phyloP scores from a whole-genome alignment of 1,140 invertebrate species.

The Ceratina australensis region DNA sequence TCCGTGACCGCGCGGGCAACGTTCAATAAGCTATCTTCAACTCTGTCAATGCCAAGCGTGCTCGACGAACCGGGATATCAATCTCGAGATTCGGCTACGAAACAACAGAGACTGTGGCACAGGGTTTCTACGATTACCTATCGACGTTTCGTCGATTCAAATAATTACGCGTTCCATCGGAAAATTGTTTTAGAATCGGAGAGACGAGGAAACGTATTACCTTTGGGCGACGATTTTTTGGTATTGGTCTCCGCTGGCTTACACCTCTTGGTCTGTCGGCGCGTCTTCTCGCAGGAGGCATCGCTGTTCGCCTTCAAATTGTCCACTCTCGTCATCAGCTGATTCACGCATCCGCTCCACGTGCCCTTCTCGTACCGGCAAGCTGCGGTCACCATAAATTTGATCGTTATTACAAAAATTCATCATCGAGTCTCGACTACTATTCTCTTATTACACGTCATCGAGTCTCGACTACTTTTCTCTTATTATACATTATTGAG shows the following conservation, averaged over 20 bases:
- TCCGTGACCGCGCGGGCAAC: conserved; percentile 30
- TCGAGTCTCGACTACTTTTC: too few species aligned
- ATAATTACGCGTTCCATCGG: too few species aligned
- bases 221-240: conserved; percentile 81
- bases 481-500: background rate
- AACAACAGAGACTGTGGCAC: too few species aligned
- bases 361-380: conserved; percentile 89
- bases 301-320: conserved; percentile 88
- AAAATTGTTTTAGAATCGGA: background rate
- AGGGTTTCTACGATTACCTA: too few species aligned
- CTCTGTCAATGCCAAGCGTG: conserved; percentile 48
- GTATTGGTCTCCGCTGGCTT: conserved; percentile 83
- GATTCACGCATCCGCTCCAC: conserved; percentile 86
- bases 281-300: conserved; percentile 85
- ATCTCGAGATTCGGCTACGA: conserved; percentile 28
- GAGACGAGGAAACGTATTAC: conserved; percentile 42
- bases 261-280: conserved; percentile 87
- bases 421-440: too few species aligned
- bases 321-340: conserved; percentile 86
- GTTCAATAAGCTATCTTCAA: conserved; percentile 54
- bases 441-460: too few species aligned
- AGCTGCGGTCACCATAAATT: conserved; percentile 78
- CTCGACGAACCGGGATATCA: conserved; percentile 32
- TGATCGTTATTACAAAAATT: too few species aligned
- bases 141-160: too few species aligned